Evolutionary conservation across 2,888 invertebrate species (phyloP).

Genomic region (Thecocarcelia acutangulata): DNA sequence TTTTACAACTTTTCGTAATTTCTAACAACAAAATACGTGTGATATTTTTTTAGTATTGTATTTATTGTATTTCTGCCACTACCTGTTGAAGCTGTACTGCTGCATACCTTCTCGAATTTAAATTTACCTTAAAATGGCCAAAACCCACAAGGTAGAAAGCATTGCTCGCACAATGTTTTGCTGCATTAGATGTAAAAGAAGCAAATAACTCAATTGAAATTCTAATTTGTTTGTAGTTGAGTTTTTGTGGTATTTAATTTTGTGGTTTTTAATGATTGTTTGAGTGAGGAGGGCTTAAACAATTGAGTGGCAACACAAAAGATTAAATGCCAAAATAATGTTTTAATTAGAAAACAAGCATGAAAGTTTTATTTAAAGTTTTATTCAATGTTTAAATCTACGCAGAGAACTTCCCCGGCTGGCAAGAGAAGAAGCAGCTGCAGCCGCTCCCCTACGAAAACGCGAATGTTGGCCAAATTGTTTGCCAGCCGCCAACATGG

Average conservation of each 20-base stretch:
- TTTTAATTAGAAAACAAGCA: neutral
- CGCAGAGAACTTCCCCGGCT: slow-evolving; percentile 27
- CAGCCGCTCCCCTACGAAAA: slow-evolving; percentile 76
- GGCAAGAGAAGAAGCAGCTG: slow-evolving; percentile 36
- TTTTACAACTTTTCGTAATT: too few relatives aligned
- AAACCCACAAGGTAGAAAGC: slow-evolving; percentile 1
- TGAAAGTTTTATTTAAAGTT: neutral
- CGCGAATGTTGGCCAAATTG: slow-evolving; percentile 75
- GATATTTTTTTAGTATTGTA: too few relatives aligned
- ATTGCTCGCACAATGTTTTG: neutral
- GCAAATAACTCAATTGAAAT: slow-evolving; percentile 55
- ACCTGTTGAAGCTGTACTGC: too few relatives aligned
- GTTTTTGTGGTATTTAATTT: slow-evolving; percentile 32
- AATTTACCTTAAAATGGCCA: neutral
- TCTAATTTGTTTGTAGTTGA: slow-evolving; percentile 59
- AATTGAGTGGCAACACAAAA: too few relatives aligned
- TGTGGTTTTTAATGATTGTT: slow-evolving; percentile 61
- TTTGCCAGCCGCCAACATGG: slow-evolving; percentile 75
- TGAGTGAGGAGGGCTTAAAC: neutral
- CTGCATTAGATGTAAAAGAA: slow-evolving; percentile 24
- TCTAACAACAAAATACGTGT: too few relatives aligned
- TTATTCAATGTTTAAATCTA: slow-evolving; percentile 58
- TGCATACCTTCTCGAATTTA: too few relatives aligned
- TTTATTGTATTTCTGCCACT: too few relatives aligned
- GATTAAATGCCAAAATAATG: neutral